These are phyloP conservation scores for Melanostoma scalare DNA, from an alignment of 2,888 invertebrate genomes.

Conservation along the genomic window DNA sequence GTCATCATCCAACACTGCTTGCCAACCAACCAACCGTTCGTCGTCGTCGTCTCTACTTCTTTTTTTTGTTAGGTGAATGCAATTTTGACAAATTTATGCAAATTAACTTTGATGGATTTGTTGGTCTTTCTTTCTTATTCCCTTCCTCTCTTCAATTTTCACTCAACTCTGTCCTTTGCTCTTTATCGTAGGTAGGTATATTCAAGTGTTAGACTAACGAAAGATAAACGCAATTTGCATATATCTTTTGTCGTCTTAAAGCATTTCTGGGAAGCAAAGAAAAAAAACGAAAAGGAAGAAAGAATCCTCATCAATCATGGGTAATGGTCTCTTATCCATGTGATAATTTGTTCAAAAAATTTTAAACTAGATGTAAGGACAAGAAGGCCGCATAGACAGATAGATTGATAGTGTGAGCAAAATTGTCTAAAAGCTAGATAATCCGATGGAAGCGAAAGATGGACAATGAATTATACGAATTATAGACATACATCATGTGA, in stretches of 20 bases:
- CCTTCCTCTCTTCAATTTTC: slow-evolving; percentile 8
- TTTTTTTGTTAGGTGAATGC: slow-evolving; percentile 44
- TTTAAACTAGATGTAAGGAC: slow-evolving; percentile 25
- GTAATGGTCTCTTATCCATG: slow-evolving; percentile 64
- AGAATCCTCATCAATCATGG: slow-evolving; percentile 61
- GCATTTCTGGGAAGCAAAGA: not conserved
- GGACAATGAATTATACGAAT: not conserved
- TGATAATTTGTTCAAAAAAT: slow-evolving; percentile 63
- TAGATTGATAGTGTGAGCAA: slow-evolving; percentile 24
- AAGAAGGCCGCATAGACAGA: not conserved
- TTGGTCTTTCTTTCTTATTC: slow-evolving; percentile 24
- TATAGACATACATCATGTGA: slow-evolving; percentile 19
- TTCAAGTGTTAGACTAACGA: slow-evolving; percentile 11
- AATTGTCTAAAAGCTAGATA: slow-evolving; percentile 52
- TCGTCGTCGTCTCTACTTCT: not conserved
- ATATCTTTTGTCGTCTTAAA: slow-evolving; percentile 38
- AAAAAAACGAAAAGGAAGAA: slow-evolving; percentile 1
- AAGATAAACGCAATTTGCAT: slow-evolving; percentile 62
- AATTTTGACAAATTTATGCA: slow-evolving; percentile 72
- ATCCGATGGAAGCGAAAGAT: slow-evolving; percentile 49
- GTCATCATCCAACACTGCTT: slow-evolving; percentile 35
- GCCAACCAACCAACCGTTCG: not conserved
- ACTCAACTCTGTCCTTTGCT: slow-evolving; percentile 12
- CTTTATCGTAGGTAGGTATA: not conserved
- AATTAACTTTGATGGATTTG: slow-evolving; percentile 71